These are phyloP conservation scores for Scopus umbretta DNA, from an alignment of 2,113 vertebrate species.

Conservation along the genomic window DNA sequence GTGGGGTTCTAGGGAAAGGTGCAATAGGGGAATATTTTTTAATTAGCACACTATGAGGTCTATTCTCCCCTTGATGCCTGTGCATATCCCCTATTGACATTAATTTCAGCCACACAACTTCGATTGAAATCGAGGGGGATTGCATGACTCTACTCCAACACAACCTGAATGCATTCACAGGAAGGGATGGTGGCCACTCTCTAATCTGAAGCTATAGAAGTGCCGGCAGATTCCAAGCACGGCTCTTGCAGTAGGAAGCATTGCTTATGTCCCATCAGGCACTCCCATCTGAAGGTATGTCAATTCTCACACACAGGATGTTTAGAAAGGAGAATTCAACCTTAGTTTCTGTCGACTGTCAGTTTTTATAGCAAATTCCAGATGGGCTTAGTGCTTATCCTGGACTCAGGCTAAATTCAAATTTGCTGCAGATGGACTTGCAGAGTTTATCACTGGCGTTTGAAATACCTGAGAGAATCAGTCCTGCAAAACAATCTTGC, in stretches of 20 bases:
- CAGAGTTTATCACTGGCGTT: neutral
- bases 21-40: conserved; percentile 44
- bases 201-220: neutral
- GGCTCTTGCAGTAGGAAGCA: neutral
- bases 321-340: neutral
- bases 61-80: neutral
- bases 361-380: neutral
- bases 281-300: neutral
- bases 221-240: neutral
- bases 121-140: neutral
- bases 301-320: neutral
- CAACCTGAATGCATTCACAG: neutral
- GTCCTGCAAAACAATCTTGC: neutral
- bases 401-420: neutral
- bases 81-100: neutral
- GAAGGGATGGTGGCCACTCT: neutral
- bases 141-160: neutral
- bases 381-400: neutral
- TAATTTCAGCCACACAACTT: neutral
- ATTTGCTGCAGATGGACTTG: neutral
- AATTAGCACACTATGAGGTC: conserved; percentile 43
- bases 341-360: neutral
- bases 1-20: conserved; percentile 33
- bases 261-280: neutral
- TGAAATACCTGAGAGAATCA: conserved; percentile 33